Evolutionary conservation across 1,140 invertebrate species (phyloP), one percentile per base, ranked within the genome.

Genomic region (Musca vetustissima): DNA sequence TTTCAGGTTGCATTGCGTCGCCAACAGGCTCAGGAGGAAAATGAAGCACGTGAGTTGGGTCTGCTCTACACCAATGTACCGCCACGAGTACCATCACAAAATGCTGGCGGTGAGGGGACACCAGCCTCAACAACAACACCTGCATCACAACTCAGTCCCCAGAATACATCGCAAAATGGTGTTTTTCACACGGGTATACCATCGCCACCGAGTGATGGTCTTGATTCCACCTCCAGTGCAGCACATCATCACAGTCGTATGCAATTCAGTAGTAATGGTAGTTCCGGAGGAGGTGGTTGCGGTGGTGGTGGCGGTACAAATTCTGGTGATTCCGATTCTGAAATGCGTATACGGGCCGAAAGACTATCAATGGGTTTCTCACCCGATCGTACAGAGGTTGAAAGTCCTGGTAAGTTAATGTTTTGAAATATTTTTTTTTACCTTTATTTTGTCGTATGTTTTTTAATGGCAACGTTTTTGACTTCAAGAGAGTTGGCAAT

Each of bases 21-120:
- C 57, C 93, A 95, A 75, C 93, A 95, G 77, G 93, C 94, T 0
- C 93, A 99, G 82, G 97, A 99, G 83, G 97, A 99, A 83, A 98
- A 94, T 83, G 97, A 99, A 84, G 97, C 96, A 1, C 87, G 95
- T 69, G 96, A 99, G 81, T 83, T 98, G 76, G 95, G 96, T 19
- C 85, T 97, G 53, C 83, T 95, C 11, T 95, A 95, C 82, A 91
- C 91, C 8, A 77, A 73, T 7, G 80, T 82, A 43, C 79, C 80
- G 19, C 69, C 72, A 19, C 69, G 74, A 65, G 75, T 57, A 15
- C 55, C 49, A 53, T 67, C 67, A 13, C 55, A 59, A 11, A 64
- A 69, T 22, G 57, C 65, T 17, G 21, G 55, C 17, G 59, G 48
- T 32, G 48, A 73, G 15, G 76, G 71, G 66, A 70, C 59, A n/a